phyloP scores from a whole-genome alignment of 2,113 vertebrate genomes.

The Lamprologus lemairii region DNA sequence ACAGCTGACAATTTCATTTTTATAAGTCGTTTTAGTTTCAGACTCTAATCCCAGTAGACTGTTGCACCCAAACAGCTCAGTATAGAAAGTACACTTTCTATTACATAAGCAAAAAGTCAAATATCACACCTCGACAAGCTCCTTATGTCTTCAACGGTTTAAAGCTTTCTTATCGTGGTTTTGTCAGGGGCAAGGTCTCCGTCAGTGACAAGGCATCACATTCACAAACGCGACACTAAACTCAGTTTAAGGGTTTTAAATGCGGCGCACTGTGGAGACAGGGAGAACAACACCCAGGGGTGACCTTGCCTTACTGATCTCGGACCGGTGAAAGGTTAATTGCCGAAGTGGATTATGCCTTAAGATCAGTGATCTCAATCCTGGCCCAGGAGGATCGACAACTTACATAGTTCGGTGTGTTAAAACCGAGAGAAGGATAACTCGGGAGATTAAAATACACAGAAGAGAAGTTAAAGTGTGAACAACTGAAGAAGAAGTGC shows the following conservation, averaged over 20 bases:
- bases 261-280: conserved; percentile 49
- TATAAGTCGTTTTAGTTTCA: neutral
- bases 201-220: conserved; percentile 17
- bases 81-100: neutral
- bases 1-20: neutral
- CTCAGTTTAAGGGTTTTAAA: conserved; percentile 35
- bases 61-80: neutral
- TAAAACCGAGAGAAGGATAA: neutral
- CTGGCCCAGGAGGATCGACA: conserved; percentile 22
- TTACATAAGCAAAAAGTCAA: neutral
- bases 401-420: conserved; percentile 41
- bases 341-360: conserved; percentile 72
- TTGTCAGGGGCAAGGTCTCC: neutral
- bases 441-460: neutral
- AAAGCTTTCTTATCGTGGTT: neutral
- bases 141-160: neutral
- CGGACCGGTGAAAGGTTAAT: conserved; percentile 70
- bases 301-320: conserved; percentile 72
- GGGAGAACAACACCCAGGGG: conserved; percentile 60
- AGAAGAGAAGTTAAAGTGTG: neutral
- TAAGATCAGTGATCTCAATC: conserved; percentile 67
- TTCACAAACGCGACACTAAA: conserved; percentile 15
- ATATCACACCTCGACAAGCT: neutral
- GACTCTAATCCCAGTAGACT: neutral
- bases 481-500: conserved; percentile 24